Evolutionary conservation across 2,113 vertebrate genomes (phyloP).

Genomic region (Pelobates fuscus): DNA sequence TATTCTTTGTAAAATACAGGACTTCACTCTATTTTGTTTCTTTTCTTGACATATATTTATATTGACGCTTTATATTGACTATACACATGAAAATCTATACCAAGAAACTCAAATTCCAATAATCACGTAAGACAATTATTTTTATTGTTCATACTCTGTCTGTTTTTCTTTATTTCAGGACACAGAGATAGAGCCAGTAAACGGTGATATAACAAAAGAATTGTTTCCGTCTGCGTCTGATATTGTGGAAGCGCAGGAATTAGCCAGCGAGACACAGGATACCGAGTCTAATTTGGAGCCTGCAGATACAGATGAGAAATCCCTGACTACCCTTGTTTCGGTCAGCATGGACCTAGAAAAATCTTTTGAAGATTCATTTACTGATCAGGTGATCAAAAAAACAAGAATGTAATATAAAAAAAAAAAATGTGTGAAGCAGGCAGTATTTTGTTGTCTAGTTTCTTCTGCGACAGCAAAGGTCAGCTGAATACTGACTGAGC

Average conservation of each 20-base stretch:
- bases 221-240: constrained; percentile 32
- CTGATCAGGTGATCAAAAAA: constrained; percentile 63
- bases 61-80: no score
- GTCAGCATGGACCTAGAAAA: constrained; percentile 56
- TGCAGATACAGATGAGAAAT: constrained; percentile 63
- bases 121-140: no score
- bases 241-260: constrained; percentile 57
- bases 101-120: no score
- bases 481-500: no score
- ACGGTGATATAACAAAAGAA: constrained; percentile 69
- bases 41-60: no score
- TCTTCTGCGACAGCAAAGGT: no score
- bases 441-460: background rate
- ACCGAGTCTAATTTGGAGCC: constrained; percentile 61
- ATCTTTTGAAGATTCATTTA: constrained; percentile 55
- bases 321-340: constrained; percentile 43
- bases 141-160: no score
- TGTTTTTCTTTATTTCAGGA: constrained; percentile 63
- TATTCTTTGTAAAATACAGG: no score
- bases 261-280: constrained; percentile 57
- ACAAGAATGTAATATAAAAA: no score
- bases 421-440: background rate
- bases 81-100: no score
- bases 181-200: constrained; percentile 64
- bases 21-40: no score